phyloP scores from a whole-genome alignment of 2,888 invertebrate species.

The Scaptomyza flava region DNA sequence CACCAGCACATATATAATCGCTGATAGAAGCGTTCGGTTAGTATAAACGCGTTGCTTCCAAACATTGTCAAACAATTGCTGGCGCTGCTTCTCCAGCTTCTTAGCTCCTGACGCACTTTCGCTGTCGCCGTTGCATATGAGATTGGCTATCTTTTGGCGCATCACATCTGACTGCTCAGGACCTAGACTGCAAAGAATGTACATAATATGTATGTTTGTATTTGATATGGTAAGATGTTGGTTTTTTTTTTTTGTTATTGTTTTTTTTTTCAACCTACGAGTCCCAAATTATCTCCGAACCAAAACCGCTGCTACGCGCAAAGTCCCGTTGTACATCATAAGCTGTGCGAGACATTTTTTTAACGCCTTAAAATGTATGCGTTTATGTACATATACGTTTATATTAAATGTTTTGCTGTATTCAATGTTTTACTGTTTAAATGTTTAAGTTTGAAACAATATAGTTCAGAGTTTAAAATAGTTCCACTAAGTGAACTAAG shows the following conservation, averaged over 20 bases:
- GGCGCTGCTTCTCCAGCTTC: slow-evolving; percentile 47
- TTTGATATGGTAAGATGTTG: not conserved
- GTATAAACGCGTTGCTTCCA: slow-evolving; percentile 77
- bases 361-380: no score
- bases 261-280: slow-evolving; percentile 58
- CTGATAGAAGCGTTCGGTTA: slow-evolving; percentile 71
- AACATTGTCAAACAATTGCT: slow-evolving; percentile 62
- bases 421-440: not conserved
- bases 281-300: slow-evolving; percentile 77
- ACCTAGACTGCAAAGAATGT: slow-evolving; percentile 40
- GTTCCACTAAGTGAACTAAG: not conserved
- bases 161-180: slow-evolving; percentile 58
- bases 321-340: slow-evolving; percentile 77
- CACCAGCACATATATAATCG: slow-evolving; percentile 77
- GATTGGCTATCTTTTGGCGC: slow-evolving; percentile 51
- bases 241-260: not conserved
- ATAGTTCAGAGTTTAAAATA: not conserved
- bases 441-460: not conserved
- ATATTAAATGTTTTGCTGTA: not conserved
- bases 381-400: no score
- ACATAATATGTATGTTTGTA: no score
- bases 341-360: slow-evolving; percentile 56
- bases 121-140: slow-evolving; percentile 29
- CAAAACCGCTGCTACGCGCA: slow-evolving; percentile 65
- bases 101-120: not conserved